phyloP scores from a whole-genome alignment of 2,113 vertebrate species.

The Oreocharis arfaki region DNA sequence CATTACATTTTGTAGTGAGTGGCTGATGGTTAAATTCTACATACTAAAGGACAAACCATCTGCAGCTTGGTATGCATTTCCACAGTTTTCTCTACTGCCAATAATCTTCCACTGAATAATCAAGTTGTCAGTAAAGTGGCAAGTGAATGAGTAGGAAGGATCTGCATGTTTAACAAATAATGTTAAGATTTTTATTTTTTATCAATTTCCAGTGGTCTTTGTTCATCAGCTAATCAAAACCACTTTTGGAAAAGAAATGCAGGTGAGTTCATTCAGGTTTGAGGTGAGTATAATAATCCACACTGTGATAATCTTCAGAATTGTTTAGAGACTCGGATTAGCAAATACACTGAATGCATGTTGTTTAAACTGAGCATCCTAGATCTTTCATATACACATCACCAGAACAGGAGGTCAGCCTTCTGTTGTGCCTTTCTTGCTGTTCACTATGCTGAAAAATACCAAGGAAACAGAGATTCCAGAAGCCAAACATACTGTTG shows the following conservation, averaged over 20 bases:
- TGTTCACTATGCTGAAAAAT: background rate
- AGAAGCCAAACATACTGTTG: background rate
- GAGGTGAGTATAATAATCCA: background rate
- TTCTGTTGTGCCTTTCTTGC: background rate
- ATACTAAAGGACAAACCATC: background rate
- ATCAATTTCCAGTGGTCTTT: background rate
- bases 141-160: background rate
- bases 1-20: background rate
- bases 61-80: background rate
- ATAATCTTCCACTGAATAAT: background rate
- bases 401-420: background rate
- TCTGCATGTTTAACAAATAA: background rate
- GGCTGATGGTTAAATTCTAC: background rate
- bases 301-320: fast-evolving
- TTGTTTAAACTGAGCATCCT: background rate
- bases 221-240: background rate
- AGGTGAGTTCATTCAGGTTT: background rate
- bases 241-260: background rate
- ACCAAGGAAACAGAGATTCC: background rate
- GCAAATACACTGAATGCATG: background rate
- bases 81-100: background rate
- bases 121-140: background rate
- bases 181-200: background rate
- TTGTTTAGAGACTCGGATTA: background rate
- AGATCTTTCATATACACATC: background rate